Percentiles rank a stretch among this genome's conserved stretches.
Evolutionary conservation across 2,113 vertebrate genomes (phyloP).

Genomic region (Laterallus jamaicensis): DNA sequence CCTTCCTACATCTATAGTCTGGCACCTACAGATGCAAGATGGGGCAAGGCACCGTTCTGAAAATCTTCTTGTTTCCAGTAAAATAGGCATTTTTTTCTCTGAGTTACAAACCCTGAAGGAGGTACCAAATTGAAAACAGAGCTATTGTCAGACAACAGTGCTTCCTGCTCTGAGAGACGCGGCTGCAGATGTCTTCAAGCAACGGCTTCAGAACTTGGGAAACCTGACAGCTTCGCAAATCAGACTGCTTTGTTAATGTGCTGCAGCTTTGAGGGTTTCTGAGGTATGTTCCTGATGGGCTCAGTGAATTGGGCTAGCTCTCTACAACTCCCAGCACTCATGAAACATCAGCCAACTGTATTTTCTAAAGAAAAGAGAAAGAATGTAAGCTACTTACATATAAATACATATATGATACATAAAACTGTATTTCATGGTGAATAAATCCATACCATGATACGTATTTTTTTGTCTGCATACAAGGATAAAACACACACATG

Average conservation of each 20-base stretch:
- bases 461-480: background rate
- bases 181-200: background rate
- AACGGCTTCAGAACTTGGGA: background rate
- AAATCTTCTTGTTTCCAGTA: conserved; percentile 1
- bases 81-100: conserved; percentile 6
- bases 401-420: background rate
- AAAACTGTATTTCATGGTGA: background rate
- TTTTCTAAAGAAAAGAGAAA: background rate
- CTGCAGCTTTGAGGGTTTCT: background rate
- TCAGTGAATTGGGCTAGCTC: background rate
- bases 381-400: background rate
- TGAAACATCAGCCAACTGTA: background rate
- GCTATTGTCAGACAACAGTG: background rate
- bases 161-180: conserved; percentile 2
- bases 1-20: background rate
- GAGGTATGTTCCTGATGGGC: background rate
- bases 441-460: background rate
- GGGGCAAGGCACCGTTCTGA: background rate
- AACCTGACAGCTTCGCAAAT: background rate
- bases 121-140: conserved; percentile 55
- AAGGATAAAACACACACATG: background rate
- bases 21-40: background rate
- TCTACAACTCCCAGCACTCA: background rate
- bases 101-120: conserved; percentile 16
- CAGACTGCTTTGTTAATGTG: background rate